Base-by-base conservation (phyloP, 2,797 vertebrate species). In the Pyrrhura leucotis region DNA sequence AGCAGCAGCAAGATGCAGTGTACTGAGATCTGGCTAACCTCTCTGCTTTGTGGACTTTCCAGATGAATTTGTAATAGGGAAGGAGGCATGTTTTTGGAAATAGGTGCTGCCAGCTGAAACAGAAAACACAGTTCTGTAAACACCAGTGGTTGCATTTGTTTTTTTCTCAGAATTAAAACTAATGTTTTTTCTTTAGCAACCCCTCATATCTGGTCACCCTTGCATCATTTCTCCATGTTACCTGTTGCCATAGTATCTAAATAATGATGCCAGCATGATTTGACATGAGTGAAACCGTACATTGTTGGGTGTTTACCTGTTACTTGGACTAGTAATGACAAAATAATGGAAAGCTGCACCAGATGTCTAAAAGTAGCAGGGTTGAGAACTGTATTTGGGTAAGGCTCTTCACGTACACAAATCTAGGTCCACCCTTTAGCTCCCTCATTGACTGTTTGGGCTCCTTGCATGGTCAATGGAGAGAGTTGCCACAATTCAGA, bases 71-170 rank as follows among this genome's bases (percentile, higher is more conserved):
- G 68, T 82, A 85, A 85, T 31, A 74, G 40, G n/a, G 47, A 85
- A 85, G 54, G 48, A 94, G 14, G 59, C 82, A 93, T 61, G 25
- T 17, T 85, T 96, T 85, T 94, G 81, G 78, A 91, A 93, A 51
- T 54, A 88, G 54, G 54, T 87, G 59, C 79, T 92, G 92, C 82
- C 95, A 93, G 88, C 75, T 89, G 56, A 94, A 96, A 96, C 59
- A 74, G 79, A 95, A 88, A 93, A 53, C 89, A 89, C 18, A 45
- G 88, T 93, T 88, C 89, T 79, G 89, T 94, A 94, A 95, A 93
- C 87, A 95, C 4, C n/a, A 40, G 39, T 73, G 47, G 62, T 63
- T 76, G 26, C 12, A 59, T 73, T 78, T 79, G 45, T 54, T 76
- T 85, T 56, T 61, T 78, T 33, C 67, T 85, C 22, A 63, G 51